Conservation (phyloP, 1,140 invertebrate genomes). For the Polypedilum vanderplanki region DNA sequence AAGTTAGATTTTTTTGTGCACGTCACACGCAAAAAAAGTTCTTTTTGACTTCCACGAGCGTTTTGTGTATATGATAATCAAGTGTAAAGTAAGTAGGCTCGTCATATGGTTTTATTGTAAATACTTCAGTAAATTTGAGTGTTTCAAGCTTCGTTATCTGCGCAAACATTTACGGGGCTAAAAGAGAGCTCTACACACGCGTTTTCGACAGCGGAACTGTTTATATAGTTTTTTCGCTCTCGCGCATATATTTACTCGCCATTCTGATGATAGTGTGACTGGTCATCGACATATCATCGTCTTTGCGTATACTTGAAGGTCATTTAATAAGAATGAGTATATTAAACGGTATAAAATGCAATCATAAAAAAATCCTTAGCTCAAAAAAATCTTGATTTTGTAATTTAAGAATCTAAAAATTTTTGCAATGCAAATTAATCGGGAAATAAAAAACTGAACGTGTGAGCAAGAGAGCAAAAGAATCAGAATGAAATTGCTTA, state of each 20-base stretch:
- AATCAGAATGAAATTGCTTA: neutral
- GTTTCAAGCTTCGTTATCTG: neutral
- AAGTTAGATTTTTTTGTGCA: too few relatives aligned
- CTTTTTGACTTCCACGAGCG: too few relatives aligned
- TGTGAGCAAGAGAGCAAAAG: too few relatives aligned
- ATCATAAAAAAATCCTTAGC: neutral
- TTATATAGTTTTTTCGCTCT: neutral
- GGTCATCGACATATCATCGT: slow-evolving; percentile 45
- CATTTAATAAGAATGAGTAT: slow-evolving; percentile 38
- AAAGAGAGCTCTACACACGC: neutral
- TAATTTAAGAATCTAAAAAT: neutral
- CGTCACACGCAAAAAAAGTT: too few relatives aligned
- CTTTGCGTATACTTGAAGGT: slow-evolving; percentile 45
- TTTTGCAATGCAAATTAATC: slow-evolving; percentile 10
- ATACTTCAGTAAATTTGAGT: neutral
- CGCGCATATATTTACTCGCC: neutral
- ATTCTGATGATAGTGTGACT: slow-evolving; percentile 30
- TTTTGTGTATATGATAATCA: too few relatives aligned
- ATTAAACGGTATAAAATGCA: neutral
- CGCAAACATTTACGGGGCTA: neutral
- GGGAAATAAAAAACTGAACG: neutral
- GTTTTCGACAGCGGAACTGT: neutral
- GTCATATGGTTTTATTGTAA: neutral
- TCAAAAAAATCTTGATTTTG: neutral
- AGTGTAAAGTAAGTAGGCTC: neutral